These are phyloP conservation scores for Eueides isabella DNA, from an alignment of 1,140 invertebrate genomes.

Conservation along the genomic window DNA sequence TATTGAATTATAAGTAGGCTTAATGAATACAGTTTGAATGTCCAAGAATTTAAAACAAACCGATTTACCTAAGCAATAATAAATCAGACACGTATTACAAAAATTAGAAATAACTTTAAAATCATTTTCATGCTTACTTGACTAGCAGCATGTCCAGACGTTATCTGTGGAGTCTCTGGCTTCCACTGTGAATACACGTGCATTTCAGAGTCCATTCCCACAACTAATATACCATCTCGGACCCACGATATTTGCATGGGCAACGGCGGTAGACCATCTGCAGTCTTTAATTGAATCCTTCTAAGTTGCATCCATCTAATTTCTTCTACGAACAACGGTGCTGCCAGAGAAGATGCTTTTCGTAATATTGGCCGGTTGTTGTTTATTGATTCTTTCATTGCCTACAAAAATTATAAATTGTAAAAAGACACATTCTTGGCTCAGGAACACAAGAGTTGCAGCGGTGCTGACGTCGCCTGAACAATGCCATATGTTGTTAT, in stretches of 20 bases:
- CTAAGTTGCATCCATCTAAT: constrained; percentile 98
- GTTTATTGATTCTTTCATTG: constrained; percentile 91
- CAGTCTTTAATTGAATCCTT: constrained; percentile 95
- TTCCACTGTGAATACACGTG: constrained; percentile 99
- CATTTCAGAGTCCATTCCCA: constrained; percentile 99
- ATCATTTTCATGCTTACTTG: constrained; percentile 47
- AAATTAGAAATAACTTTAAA: background rate
- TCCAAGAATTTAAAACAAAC: no score
- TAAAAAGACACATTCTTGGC: no score
- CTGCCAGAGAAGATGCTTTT: constrained; percentile 93
- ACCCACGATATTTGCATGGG: constrained; percentile 99
- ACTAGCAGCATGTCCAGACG: constrained; percentile 47
- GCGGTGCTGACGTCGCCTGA: no score
- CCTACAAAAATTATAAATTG: constrained; percentile 55
- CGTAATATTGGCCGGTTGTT: constrained; percentile 91
- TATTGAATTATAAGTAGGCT: no score
- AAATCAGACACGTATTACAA: no score
- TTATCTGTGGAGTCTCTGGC: constrained; percentile 83
- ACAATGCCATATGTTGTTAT: no score
- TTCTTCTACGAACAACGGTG: constrained; percentile 92
- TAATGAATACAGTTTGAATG: no score
- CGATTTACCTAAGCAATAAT: no score
- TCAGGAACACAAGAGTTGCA: no score
- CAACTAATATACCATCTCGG: constrained; percentile 97
- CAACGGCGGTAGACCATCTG: constrained; percentile 96